Evolutionary conservation across 2,113 vertebrate genomes (phyloP).

Genomic region (Chamaetylas fuelleborni): DNA sequence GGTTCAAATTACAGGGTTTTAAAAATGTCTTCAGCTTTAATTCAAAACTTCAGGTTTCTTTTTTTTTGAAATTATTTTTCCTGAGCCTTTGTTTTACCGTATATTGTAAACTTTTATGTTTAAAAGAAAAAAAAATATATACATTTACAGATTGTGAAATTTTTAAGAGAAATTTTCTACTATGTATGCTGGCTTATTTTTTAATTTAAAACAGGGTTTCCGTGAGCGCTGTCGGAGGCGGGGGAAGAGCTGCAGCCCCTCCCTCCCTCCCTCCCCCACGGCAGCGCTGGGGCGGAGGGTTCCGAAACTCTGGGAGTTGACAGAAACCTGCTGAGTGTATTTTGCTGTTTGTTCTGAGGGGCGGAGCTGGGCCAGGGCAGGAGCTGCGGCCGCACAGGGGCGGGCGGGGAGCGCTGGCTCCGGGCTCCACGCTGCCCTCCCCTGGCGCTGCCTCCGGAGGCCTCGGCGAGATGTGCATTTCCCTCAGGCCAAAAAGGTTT

Average conservation of each 20-base stretch:
- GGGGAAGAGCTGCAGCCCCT: conserved; percentile 32
- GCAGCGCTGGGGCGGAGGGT: conserved; percentile 37
- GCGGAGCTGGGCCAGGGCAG: conserved; percentile 19
- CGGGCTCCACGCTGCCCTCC: not conserved
- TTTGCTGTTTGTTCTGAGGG: conserved; percentile 68
- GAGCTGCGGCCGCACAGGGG: conserved; percentile 7
- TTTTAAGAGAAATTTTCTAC: conserved; percentile 99
- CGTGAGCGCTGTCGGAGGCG: conserved; percentile 60
- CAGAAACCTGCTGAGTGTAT: conserved; percentile 76
- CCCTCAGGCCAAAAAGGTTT: conserved; percentile 86
- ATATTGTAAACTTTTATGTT: conserved; percentile 96
- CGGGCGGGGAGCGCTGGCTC: not conserved
- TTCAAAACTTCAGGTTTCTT: conserved; percentile 86
- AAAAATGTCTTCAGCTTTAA: conserved; percentile 97
- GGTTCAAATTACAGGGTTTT: conserved; percentile 95
- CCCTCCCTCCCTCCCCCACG: conserved; percentile 25
- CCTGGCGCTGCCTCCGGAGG: not conserved
- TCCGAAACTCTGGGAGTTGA: conserved; percentile 72
- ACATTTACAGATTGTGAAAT: conserved; percentile 99
- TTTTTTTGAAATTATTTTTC: conserved; percentile 87
- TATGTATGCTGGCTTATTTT: conserved; percentile 98
- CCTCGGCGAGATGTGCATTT: conserved; percentile 81
- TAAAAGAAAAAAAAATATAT: conserved; percentile 90
- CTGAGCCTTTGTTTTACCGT: conserved; percentile 91
- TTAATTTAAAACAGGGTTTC: conserved; percentile 93